phyloP scores from a whole-genome alignment of 2,113 vertebrate genomes.

The Otis tarda region DNA sequence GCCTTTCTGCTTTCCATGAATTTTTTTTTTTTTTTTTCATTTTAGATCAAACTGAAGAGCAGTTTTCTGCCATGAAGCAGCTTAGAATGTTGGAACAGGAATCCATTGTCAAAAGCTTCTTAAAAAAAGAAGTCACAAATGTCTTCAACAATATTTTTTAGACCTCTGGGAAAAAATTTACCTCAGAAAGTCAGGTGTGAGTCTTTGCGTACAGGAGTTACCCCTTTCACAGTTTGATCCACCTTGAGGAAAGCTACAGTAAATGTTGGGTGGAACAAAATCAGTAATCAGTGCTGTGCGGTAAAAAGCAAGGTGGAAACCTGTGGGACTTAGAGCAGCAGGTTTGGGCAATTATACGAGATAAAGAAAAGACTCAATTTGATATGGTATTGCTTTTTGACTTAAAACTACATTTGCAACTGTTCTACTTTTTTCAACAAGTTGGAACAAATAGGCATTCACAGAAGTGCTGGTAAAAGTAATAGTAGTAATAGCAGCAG shows the following conservation, averaged over 20 bases:
- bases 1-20: background rate
- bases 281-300: background rate
- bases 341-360: background rate
- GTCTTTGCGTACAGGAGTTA: background rate
- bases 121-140: background rate
- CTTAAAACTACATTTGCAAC: background rate
- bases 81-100: background rate
- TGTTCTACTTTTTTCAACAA: background rate
- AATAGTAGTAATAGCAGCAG: background rate
- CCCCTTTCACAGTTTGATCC: background rate
- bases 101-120: background rate
- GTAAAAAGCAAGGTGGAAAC: background rate
- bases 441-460: rapidly evolving
- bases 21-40: background rate
- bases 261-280: background rate
- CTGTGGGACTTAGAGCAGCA: background rate
- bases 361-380: background rate
- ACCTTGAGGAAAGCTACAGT: background rate
- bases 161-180: background rate
- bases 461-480: background rate
- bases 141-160: background rate
- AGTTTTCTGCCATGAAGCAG: background rate
- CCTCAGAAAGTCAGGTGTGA: background rate
- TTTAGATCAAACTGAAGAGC: background rate
- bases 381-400: background rate